These are phyloP conservation scores for Octopus sinensis DNA, from an alignment of 1,140 invertebrate genomes.

Conservation along the genomic window DNA sequence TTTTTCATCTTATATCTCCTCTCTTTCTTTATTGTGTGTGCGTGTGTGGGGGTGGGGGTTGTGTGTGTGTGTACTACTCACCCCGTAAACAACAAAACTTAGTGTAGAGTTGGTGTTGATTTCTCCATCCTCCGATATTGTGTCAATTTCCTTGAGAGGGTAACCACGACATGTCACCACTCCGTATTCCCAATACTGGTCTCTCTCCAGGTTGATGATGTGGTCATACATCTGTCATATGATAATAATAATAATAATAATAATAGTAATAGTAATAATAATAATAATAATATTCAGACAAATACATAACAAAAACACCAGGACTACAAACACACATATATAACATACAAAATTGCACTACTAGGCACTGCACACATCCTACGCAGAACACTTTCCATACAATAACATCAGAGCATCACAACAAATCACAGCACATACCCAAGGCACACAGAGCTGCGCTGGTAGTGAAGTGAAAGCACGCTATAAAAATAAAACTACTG, in stretches of 20 bases:
- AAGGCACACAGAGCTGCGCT: no score
- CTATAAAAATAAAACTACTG: no score
- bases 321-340: no score
- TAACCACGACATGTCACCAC: slow-evolving; percentile 96
- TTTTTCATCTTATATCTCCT: no score
- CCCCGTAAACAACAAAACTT: slow-evolving; percentile 97
- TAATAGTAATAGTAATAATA: not conserved
- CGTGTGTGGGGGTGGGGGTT: not conserved
- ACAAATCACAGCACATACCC: no score
- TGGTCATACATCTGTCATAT: slow-evolving; percentile 81
- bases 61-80: slow-evolving; percentile 20
- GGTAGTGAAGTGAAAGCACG: no score
- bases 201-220: slow-evolving; percentile 87
- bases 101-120: slow-evolving; percentile 89
- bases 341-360: no score
- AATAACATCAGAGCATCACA: no score
- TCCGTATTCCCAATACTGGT: slow-evolving; percentile 84
- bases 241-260: slow-evolving; percentile 1
- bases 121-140: slow-evolving; percentile 81
- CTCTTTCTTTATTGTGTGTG: not conserved
- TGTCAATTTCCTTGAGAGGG: slow-evolving; percentile 92
- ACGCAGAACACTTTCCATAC: no score
- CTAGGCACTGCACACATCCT: no score
- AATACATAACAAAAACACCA: no score
- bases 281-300: no score